phyloP scores from a whole-genome alignment of 2,888 invertebrate species.

The Priocnemis perturbator region DNA sequence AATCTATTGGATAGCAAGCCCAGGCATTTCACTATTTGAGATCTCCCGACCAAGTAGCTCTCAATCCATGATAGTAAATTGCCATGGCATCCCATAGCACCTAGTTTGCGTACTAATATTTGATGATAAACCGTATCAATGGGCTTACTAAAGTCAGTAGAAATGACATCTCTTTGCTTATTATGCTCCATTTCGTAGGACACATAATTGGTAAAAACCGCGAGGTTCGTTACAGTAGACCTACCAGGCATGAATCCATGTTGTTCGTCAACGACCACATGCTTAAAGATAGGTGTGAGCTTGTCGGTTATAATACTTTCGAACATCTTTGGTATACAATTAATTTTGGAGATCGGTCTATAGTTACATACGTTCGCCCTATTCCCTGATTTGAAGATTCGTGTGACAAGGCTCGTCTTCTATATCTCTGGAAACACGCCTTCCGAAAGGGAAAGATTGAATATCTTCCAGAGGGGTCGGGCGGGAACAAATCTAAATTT shows the following conservation, averaged over 20 bases:
- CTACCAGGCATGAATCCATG: constrained; percentile 8
- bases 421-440: background rate
- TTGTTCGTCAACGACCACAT: constrained; percentile 7
- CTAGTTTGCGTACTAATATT: background rate
- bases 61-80: constrained; percentile 1
- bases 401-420: constrained; percentile 8
- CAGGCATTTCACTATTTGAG: constrained; percentile 9
- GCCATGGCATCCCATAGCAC: too few species aligned
- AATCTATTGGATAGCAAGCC: too few species aligned
- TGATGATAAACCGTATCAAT: constrained; percentile 4
- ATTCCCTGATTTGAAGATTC: background rate
- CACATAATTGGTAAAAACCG: background rate
- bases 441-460: background rate
- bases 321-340: constrained; percentile 6
- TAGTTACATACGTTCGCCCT: background rate
- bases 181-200: background rate
- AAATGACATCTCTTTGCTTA: constrained; percentile 11
- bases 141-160: constrained; percentile 18
- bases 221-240: constrained; percentile 1
- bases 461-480: background rate
- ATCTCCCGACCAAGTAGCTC: background rate
- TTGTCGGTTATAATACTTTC: constrained; percentile 4
- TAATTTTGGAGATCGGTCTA: constrained; percentile 11
- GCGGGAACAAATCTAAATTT: background rate
- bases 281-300: background rate